phyloP scores from a whole-genome alignment of 2,888 invertebrate species.

The Melanotus villosus region DNA sequence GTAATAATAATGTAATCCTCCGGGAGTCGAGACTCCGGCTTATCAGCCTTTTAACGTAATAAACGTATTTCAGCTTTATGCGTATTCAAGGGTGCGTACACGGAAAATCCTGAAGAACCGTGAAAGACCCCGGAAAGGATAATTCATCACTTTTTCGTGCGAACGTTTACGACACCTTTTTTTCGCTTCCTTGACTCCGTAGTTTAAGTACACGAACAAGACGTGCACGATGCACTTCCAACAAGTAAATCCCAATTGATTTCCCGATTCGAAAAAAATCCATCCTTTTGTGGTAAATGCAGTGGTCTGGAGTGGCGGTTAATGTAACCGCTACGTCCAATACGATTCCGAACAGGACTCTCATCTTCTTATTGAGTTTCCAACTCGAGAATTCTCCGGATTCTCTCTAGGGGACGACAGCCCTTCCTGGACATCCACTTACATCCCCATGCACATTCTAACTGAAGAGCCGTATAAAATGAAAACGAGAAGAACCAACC shows the following conservation, averaged over 20 bases:
- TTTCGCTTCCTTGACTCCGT: neutral
- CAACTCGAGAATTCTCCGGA: conserved; percentile 25
- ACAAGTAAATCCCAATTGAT: conserved; percentile 18
- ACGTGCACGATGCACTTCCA: neutral
- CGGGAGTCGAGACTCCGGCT: conserved; percentile 31
- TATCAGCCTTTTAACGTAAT: conserved; percentile 43
- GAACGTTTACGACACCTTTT: neutral
- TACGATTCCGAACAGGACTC: conserved; percentile 25
- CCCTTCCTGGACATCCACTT: conserved; percentile 26
- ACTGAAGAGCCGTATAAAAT: neutral
- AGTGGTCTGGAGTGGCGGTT: conserved; percentile 22
- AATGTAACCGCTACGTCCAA: conserved; percentile 32
- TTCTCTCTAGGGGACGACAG: conserved; percentile 18
- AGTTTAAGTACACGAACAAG: too few relatives aligned
- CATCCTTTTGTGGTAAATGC: conserved; percentile 26
- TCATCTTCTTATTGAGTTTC: conserved; percentile 31
- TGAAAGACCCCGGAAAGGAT: conserved; percentile 8
- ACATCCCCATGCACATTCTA: neutral
- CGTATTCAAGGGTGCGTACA: conserved; percentile 27
- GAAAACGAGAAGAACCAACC: neutral
- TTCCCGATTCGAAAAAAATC: conserved; percentile 23
- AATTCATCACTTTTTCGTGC: conserved; percentile 26
- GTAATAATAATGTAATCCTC: conserved; percentile 42
- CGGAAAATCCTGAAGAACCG: conserved; percentile 12
- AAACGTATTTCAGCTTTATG: conserved; percentile 34